Conservation (phyloP, 1,140 invertebrate genomes). For the Mizuhopecten yessoensis region DNA sequence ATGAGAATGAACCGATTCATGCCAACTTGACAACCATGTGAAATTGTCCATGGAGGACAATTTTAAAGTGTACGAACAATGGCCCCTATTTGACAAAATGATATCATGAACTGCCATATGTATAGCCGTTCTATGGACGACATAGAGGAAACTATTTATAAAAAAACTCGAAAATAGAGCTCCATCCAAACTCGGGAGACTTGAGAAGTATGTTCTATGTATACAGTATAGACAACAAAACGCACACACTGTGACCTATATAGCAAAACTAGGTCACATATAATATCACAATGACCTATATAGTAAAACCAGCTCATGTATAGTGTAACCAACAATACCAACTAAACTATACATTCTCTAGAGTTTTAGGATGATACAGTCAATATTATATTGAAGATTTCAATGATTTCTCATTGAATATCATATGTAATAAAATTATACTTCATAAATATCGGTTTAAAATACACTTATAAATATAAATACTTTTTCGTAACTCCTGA, state of each 20-base stretch:
- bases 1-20: too few relatives aligned
- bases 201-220: too few relatives aligned
- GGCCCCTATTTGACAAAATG: too few relatives aligned
- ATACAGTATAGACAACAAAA: neutral
- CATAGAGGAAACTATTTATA: too few relatives aligned
- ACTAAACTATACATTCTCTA: neutral
- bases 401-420: neutral
- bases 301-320: constrained; percentile 4
- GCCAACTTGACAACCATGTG: too few relatives aligned
- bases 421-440: neutral
- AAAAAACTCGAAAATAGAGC: too few relatives aligned
- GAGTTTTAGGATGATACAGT: neutral
- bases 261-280: constrained; percentile 6
- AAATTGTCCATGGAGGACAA: too few relatives aligned
- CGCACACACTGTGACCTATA: neutral
- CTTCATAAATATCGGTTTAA: neutral
- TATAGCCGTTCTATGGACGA: too few relatives aligned
- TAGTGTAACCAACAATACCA: neutral
- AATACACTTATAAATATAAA: neutral
- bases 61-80: too few relatives aligned
- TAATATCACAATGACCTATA: constrained; percentile 22
- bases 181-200: too few relatives aligned
- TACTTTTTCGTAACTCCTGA: neutral
- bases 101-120: too few relatives aligned
- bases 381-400: neutral